Evolutionary conservation across 2,113 vertebrate species (phyloP).

Genomic region (Carassius auratus): DNA sequence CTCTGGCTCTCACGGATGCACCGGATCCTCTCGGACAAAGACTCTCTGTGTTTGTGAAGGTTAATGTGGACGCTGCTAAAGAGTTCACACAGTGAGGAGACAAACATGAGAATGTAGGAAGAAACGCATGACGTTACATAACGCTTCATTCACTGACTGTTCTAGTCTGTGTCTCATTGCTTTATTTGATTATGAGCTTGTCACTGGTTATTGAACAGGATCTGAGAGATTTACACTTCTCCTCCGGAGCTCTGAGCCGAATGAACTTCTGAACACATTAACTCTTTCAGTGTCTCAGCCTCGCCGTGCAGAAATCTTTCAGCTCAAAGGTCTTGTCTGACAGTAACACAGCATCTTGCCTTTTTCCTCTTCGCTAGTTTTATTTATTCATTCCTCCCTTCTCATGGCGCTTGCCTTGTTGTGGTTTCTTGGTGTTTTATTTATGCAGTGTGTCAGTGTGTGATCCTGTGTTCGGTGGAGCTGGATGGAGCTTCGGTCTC

Average conservation of each 20-base stretch:
- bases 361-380: background rate
- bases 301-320: background rate
- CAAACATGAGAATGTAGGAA: background rate
- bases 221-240: background rate
- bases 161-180: background rate
- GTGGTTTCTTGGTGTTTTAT: background rate
- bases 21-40: slow-evolving; percentile 22
- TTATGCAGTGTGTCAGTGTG: background rate
- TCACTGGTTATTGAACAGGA: background rate
- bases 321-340: background rate
- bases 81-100: background rate
- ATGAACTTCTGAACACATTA: background rate
- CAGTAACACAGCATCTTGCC: background rate
- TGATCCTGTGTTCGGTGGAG: background rate
- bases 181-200: background rate
- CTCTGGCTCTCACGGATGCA: slow-evolving; percentile 8
- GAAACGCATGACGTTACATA: background rate
- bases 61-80: slow-evolving; percentile 58
- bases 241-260: background rate
- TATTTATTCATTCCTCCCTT: background rate
- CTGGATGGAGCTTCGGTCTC: background rate
- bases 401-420: background rate
- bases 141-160: background rate
- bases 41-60: slow-evolving; percentile 68
- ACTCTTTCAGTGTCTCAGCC: background rate